Evolutionary conservation across 2,113 vertebrate species (phyloP).

Genomic region (Circaetus cinerascens): DNA sequence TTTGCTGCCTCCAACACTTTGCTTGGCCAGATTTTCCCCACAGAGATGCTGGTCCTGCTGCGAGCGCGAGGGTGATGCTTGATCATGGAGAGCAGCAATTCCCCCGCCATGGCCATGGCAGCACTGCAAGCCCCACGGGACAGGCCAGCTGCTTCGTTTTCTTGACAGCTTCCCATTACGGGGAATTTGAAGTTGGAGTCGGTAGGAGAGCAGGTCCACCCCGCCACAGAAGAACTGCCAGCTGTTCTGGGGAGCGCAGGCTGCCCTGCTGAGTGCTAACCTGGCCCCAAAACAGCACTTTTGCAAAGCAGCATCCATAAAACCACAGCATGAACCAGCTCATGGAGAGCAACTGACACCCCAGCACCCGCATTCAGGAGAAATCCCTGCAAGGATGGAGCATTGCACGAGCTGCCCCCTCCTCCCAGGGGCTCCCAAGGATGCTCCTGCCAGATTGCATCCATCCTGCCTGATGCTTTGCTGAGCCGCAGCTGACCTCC

Average conservation of each 20-base stretch:
- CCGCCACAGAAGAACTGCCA: neutral
- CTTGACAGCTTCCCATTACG: neutral
- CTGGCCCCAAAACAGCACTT: neutral
- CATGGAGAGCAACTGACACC: rapidly evolving
- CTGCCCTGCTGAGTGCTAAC: neutral
- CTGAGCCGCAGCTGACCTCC: neutral
- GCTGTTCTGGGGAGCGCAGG: neutral
- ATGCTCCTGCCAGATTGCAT: neutral
- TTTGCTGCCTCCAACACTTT: neutral
- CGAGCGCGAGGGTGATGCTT: neutral
- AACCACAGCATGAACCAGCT: neutral
- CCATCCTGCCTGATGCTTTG: neutral
- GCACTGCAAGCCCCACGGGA: rapidly evolving
- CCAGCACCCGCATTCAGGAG: rapidly evolving
- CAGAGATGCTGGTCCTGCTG: neutral
- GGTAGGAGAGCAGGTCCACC: neutral
- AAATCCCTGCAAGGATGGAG: neutral
- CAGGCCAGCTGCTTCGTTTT: neutral
- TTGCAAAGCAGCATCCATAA: neutral
- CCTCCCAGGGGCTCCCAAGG: neutral
- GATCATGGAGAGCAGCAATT: neutral
- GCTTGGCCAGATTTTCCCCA: neutral
- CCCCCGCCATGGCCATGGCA: rapidly evolving
- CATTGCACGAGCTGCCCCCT: neutral
- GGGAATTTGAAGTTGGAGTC: neutral